A percentile compares a stretch with the other conserved stretches of the same genome.
Conservation (phyloP, 2,888 invertebrate species). For the Phyllotreta cruciferae region DNA sequence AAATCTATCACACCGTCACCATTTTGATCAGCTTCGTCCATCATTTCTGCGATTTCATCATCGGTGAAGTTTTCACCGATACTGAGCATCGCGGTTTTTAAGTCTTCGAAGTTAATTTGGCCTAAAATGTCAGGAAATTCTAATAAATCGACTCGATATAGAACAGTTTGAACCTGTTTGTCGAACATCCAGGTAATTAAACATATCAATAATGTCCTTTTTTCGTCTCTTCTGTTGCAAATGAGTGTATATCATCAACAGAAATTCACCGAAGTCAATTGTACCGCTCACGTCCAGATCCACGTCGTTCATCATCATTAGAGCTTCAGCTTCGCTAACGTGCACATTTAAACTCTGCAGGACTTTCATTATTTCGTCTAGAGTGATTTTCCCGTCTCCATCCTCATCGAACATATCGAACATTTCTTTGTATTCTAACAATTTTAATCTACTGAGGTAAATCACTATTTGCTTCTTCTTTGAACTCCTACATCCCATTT, state of each 20-base stretch:
- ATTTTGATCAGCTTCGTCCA: conserved; percentile 18
- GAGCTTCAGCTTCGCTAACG: conserved; percentile 3
- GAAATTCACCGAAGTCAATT: conserved; percentile 23
- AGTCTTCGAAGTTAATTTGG: conserved; percentile 8
- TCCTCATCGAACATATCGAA: conserved; percentile 21
- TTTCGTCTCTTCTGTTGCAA: not conserved
- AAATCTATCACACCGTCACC: conserved; percentile 11
- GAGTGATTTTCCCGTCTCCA: conserved; percentile 10
- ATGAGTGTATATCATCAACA: conserved; percentile 19
- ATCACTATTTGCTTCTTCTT: conserved; percentile 16
- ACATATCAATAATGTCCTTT: conserved; percentile 19
- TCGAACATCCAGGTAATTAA: conserved; percentile 15
- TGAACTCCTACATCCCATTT: conserved; percentile 15
- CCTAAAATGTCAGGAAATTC: conserved; percentile 1
- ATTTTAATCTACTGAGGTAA: not conserved
- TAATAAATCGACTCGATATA: no score
- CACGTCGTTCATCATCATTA: conserved; percentile 9
- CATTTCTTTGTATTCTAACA: conserved; percentile 5
- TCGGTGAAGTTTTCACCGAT: conserved; percentile 14
- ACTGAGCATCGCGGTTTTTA: conserved; percentile 8
- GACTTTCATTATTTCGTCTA: not conserved
- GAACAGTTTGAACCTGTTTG: not conserved
- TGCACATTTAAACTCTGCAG: conserved; percentile 6
- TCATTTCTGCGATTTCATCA: conserved; percentile 17
- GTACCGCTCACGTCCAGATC: conserved; percentile 18